Evolutionary conservation across 2,888 invertebrate species (phyloP).

Genomic region (Diarsia dahlii): DNA sequence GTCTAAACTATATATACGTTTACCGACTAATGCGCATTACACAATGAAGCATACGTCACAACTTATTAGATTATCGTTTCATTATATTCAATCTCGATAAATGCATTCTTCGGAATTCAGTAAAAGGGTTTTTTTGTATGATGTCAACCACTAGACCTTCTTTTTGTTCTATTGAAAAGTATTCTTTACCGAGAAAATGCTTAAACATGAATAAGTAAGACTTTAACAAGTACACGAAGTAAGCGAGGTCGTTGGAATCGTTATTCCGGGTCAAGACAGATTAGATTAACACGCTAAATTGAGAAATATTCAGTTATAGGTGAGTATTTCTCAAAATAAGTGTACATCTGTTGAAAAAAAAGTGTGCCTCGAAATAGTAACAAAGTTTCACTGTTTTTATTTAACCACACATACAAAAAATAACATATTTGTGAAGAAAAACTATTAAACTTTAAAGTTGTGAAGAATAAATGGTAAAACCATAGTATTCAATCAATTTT

Average conservation of each 20-base stretch:
- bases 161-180: constrained; percentile 8
- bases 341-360: too few species aligned
- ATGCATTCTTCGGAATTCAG: constrained; percentile 29
- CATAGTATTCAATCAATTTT: too few species aligned
- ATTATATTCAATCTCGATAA: constrained; percentile 31
- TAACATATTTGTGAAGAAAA: too few species aligned
- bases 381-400: too few species aligned
- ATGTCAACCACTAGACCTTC: constrained; percentile 16
- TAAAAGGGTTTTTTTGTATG: constrained; percentile 20
- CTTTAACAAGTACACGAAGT: constrained; percentile 12
- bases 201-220: constrained; percentile 34
- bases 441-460: too few species aligned
- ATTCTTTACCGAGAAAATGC: constrained; percentile 11
- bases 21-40: constrained; percentile 42
- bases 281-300: constrained; percentile 65
- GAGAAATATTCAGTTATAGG: constrained; percentile 57
- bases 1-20: constrained; percentile 49
- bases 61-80: constrained; percentile 53
- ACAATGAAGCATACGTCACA: constrained; percentile 50
- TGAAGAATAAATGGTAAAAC: too few species aligned
- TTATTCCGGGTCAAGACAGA: constrained; percentile 64
- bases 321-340: too few species aligned
- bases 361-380: too few species aligned
- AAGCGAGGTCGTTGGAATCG: constrained; percentile 54
- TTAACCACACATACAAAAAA: too few species aligned